Evolutionary conservation across 2,888 invertebrate genomes (phyloP).

Genomic region (Fragum fragum): DNA sequence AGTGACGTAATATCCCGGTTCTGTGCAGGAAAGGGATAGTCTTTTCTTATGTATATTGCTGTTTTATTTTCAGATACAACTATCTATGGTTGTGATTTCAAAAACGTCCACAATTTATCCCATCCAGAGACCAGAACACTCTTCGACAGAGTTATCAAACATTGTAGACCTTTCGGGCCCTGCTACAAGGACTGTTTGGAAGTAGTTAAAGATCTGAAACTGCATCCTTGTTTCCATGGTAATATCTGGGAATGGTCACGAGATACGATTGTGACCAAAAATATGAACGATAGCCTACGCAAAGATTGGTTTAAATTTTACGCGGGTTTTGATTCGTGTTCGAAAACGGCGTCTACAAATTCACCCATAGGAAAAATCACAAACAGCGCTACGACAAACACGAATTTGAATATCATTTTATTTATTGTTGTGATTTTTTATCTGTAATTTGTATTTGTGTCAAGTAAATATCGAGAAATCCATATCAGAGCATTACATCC

Average conservation of each 20-base stretch:
- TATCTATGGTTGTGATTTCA: slow-evolving; percentile 51
- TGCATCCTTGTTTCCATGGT: slow-evolving; percentile 59
- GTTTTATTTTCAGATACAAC: slow-evolving; percentile 32
- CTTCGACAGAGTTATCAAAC: slow-evolving; percentile 35
- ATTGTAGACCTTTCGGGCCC: slow-evolving; percentile 46
- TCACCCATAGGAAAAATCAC: too few relatives aligned
- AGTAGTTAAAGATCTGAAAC: slow-evolving; percentile 38
- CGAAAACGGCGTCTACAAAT: not conserved
- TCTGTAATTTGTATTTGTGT: too few relatives aligned
- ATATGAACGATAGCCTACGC: slow-evolving; percentile 17
- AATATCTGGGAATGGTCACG: slow-evolving; percentile 56
- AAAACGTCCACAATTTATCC: slow-evolving; percentile 42
- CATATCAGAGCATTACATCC: too few relatives aligned
- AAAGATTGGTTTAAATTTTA: slow-evolving; percentile 45
- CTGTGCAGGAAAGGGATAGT: too few relatives aligned
- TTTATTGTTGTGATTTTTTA: too few relatives aligned
- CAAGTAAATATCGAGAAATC: too few relatives aligned
- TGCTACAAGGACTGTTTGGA: slow-evolving; percentile 54
- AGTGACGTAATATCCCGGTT: too few relatives aligned
- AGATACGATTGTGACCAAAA: slow-evolving; percentile 23
- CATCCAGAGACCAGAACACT: slow-evolving; percentile 38
- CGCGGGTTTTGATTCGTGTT: slow-evolving; percentile 45
- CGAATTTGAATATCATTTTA: too few relatives aligned
- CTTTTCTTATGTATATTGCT: too few relatives aligned
- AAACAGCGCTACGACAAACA: not conserved